Evolutionary conservation across 2,888 invertebrate species (phyloP), one percentile per base, ranked within the genome.

Genomic region (Rhamnusium bicolor): DNA sequence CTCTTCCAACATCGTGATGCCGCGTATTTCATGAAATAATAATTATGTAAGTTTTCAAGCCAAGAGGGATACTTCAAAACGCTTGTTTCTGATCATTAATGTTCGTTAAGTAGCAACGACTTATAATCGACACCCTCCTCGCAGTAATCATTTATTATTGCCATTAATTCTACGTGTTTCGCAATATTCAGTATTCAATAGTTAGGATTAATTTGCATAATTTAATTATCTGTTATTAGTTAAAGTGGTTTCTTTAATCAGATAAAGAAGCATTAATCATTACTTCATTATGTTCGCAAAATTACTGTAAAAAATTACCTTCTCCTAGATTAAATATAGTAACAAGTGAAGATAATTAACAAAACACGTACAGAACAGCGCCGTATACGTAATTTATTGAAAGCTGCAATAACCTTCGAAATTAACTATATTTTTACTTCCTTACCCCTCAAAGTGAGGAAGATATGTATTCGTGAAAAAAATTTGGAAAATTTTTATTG

Each of bases 31-130:
- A 79, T 80, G 79, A 80, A 83, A 83, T 83, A 82, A 82, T 82
- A 80, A 83, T 83, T 83, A 83, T 75, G 79, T 79, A 82, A 82
- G 83, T 82, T 83, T 82, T 78, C 75, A 76, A 63, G 71, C 68
- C 65, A 72, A 79, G 78, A 74, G 76, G 74, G 74, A 70, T 77
- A 78, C 83, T 83, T 72, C 74, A 80, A 70, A 73, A 76, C 73
- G 80, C 81, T 79, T 77, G 81, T 80, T 80, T 76, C 76, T 75
- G 78, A 81, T 80, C 80, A 79, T 81, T 83, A 80, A 79, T 78
- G 79, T 79, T 80, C 77, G 73, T 65, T 76, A 71, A 76, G 74
- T 73, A 75, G 73, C 72, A 73, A 71, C 72, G 67, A 73, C 32
- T 75, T 76, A 75, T 75, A 77, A 79, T 78, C 79, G 72, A 68